phyloP scores from a whole-genome alignment of 2,113 vertebrate species.

The Oreocharis arfaki region DNA sequence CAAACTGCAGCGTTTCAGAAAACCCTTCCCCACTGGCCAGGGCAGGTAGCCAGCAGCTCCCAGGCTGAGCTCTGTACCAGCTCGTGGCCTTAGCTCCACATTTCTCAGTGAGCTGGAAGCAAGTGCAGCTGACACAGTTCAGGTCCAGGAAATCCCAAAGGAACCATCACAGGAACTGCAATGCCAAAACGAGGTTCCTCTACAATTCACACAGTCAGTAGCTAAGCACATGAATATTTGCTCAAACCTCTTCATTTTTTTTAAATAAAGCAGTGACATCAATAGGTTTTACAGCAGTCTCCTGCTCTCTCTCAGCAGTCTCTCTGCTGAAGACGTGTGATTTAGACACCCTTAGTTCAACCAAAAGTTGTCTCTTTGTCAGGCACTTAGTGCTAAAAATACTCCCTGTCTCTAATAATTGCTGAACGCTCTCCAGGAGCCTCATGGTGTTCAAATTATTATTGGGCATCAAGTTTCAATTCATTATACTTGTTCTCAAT shows the following conservation, averaged over 20 bases:
- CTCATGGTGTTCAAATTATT: background rate
- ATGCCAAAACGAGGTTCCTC: background rate
- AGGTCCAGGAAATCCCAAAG: background rate
- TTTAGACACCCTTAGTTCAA: background rate
- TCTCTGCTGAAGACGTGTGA: background rate
- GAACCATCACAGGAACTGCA: background rate
- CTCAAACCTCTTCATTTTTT: background rate
- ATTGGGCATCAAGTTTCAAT: background rate
- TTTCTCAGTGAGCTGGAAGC: background rate
- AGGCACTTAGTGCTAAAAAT: background rate
- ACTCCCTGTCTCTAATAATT: background rate
- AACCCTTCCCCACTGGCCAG: background rate
- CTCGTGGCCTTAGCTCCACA: fast-evolving
- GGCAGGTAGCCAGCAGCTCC: background rate
- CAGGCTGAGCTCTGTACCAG: background rate
- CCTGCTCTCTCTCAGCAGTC: background rate
- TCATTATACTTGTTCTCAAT: background rate
- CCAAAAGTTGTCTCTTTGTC: background rate
- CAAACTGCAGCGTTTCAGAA: background rate
- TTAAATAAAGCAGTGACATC: background rate
- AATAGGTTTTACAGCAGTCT: background rate
- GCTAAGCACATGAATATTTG: background rate
- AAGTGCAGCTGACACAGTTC: background rate
- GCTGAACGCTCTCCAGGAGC: background rate
- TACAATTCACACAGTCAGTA: background rate